These are phyloP conservation scores for Ammodytes marinus DNA, from an alignment of 2,113 vertebrate species.

Conservation along the genomic window DNA sequence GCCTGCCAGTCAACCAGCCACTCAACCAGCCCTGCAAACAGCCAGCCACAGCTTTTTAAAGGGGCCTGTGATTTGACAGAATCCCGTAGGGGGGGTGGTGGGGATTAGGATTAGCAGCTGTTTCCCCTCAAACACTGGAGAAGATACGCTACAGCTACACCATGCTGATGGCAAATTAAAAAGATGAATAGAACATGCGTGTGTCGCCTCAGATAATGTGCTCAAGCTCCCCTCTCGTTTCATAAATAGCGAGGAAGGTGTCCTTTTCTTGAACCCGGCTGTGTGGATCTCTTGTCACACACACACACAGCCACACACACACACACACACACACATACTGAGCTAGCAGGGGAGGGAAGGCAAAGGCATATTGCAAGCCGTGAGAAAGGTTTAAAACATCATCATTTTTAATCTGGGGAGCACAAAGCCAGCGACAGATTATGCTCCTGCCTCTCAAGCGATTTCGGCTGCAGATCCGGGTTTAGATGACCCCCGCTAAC, in stretches of 20 bases:
- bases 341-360: slow-evolving; percentile 51
- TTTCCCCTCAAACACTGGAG: slow-evolving; percentile 82
- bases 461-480: slow-evolving; percentile 75
- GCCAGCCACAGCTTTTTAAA: slow-evolving; percentile 80
- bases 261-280: slow-evolving; percentile 81
- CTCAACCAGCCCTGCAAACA: slow-evolving; percentile 72
- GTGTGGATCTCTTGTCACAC: slow-evolving; percentile 72
- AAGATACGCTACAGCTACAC: slow-evolving; percentile 76
- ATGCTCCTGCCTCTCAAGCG: slow-evolving; percentile 77
- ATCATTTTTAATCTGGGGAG: slow-evolving; percentile 79
- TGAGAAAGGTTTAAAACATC: slow-evolving; percentile 84
- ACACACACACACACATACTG: slow-evolving; percentile 26
- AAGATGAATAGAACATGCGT: slow-evolving; percentile 79
- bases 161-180: slow-evolving; percentile 82
- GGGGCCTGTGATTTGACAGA: slow-evolving; percentile 81
- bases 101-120: slow-evolving; percentile 85
- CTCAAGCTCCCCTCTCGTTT: slow-evolving; percentile 73
- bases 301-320: slow-evolving; percentile 33
- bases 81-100: slow-evolving; percentile 72
- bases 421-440: slow-evolving; percentile 83
- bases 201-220: slow-evolving; percentile 79
- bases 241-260: slow-evolving; percentile 80
- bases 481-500: slow-evolving; percentile 82
- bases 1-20: slow-evolving; percentile 77
- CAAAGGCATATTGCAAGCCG: slow-evolving; percentile 76